phyloP scores from a whole-genome alignment of 2,797 vertebrate genomes.

The Enteromius radiatus region DNA sequence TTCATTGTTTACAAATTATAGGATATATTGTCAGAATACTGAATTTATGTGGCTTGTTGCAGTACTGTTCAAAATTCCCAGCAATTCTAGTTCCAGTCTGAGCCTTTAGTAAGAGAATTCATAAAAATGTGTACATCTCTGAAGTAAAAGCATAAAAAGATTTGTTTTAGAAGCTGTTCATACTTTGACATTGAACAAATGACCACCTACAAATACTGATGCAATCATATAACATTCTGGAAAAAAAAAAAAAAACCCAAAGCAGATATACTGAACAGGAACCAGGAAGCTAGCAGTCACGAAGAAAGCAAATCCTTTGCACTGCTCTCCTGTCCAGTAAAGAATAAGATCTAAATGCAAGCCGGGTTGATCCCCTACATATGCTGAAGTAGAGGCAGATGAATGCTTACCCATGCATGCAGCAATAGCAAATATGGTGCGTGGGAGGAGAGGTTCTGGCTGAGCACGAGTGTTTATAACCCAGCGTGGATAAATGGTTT shows the following conservation, averaged over 20 bases:
- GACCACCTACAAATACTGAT: neutral
- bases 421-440: slow-evolving; percentile 43
- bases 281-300: neutral
- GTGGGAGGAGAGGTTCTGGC: slow-evolving; percentile 40
- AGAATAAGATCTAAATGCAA: slow-evolving; percentile 34
- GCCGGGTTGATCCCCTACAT: slow-evolving; percentile 23
- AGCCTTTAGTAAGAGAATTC: neutral
- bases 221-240: neutral
- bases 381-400: slow-evolving; percentile 42
- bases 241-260: neutral
- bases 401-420: slow-evolving; percentile 16
- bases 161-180: neutral
- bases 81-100: neutral
- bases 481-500: slow-evolving; percentile 38
- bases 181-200: neutral
- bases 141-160: neutral
- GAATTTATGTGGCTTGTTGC: neutral
- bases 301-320: neutral
- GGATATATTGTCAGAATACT: neutral
- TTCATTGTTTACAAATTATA: neutral
- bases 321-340: slow-evolving; percentile 18
- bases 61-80: neutral
- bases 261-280: neutral
- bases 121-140: neutral
- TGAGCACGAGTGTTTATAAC: slow-evolving; percentile 34